These are phyloP conservation scores for Zeugodacus cucurbitae DNA, from an alignment of 1,140 invertebrate species.

Conservation along the genomic window DNA sequence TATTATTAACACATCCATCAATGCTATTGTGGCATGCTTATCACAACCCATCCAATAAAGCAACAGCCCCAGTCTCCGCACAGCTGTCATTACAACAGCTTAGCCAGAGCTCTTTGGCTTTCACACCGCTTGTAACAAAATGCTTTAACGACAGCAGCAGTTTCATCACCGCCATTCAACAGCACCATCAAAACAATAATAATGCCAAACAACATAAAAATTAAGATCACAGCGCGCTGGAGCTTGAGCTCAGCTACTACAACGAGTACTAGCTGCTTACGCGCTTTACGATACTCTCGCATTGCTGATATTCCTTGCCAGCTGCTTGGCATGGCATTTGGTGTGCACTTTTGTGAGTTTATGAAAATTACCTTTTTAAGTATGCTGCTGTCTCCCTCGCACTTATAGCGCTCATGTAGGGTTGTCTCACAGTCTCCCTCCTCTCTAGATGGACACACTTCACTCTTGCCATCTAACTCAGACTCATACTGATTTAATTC, in stretches of 20 bases:
- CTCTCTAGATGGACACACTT: not conserved
- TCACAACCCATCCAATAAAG: not conserved
- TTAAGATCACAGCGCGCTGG: not conserved
- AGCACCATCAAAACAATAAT: constrained; percentile 35
- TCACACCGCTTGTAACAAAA: constrained; percentile 14
- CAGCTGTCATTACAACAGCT: not conserved
- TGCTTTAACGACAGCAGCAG: constrained; percentile 33
- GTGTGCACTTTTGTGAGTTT: not conserved
- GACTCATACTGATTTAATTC: not conserved
- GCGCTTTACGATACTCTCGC: not conserved
- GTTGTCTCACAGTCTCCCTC: not conserved
- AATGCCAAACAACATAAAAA: constrained; percentile 24
- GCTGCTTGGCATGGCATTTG: not conserved
- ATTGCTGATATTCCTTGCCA: not conserved
- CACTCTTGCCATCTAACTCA: not conserved
- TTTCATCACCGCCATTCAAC: constrained; percentile 19
- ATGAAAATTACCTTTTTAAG: not conserved
- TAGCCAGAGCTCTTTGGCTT: not conserved
- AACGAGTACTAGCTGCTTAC: not conserved
- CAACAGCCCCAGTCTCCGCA: not conserved
- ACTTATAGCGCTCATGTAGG: not conserved
- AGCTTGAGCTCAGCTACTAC: no score
- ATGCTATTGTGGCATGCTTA: not conserved
- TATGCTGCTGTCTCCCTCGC: not conserved
- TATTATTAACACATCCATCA: constrained; percentile 1